These are phyloP conservation scores for Silurus meridionalis DNA, from an alignment of 2,113 vertebrate species.

Conservation along the genomic window DNA sequence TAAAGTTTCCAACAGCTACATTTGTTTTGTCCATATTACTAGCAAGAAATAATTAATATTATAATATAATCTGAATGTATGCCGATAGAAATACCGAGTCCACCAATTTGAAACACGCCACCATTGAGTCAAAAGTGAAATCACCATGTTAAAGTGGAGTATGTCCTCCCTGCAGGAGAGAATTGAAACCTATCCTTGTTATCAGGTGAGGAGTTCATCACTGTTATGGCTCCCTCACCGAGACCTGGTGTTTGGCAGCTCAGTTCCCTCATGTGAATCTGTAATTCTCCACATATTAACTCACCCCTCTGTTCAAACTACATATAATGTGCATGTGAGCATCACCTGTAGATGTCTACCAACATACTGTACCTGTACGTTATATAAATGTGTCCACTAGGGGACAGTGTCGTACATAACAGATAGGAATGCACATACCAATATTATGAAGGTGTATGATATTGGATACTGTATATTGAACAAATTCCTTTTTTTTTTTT, in stretches of 20 bases:
- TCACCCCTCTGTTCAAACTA: background rate
- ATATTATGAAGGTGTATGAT: too few species aligned
- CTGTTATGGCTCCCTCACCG: constrained; percentile 59
- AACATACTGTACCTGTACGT: background rate
- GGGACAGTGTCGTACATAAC: background rate
- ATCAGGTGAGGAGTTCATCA: constrained; percentile 70
- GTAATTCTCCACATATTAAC: background rate
- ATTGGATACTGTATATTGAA: too few species aligned
- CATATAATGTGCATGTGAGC: background rate
- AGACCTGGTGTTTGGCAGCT: constrained; percentile 17
- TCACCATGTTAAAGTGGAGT: constrained; percentile 57
- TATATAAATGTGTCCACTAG: background rate
- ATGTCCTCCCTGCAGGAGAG: constrained; percentile 62
- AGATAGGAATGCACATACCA: background rate
- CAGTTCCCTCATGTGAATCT: background rate
- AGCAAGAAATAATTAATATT: background rate
- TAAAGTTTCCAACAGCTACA: background rate
- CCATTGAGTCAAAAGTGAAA: constrained; percentile 44
- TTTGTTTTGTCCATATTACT: background rate
- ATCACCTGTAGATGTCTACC: background rate
- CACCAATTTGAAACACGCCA: background rate
- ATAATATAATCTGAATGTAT: background rate
- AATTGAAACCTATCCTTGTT: constrained; percentile 69
- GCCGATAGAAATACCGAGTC: background rate
- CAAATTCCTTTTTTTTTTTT: background rate